phyloP scores from a whole-genome alignment of 1,140 invertebrate genomes.

The Dendroctonus ponderosae region DNA sequence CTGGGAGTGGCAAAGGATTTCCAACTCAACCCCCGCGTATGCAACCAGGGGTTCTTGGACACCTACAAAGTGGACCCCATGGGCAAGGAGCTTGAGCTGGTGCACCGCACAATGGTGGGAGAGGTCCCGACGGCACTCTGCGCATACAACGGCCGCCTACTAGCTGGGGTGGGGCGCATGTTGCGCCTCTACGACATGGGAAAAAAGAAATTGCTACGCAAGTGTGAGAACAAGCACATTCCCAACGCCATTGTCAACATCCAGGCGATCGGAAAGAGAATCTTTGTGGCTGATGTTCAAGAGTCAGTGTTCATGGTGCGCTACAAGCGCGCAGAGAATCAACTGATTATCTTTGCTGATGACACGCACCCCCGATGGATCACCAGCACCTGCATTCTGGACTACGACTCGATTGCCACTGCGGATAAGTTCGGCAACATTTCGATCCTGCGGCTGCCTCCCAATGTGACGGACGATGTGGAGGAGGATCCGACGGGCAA shows the following conservation, averaged over 20 bases:
- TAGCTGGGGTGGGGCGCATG: conserved; percentile 91
- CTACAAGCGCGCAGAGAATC: conserved; percentile 95
- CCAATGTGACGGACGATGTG: conserved; percentile 92
- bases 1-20: conserved; percentile 91
- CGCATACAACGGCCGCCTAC: conserved; percentile 85
- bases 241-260: conserved; percentile 93
- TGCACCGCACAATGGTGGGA: conserved; percentile 94
- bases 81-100: conserved; percentile 79
- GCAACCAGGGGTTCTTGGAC: conserved; percentile 79
- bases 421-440: conserved; percentile 99
- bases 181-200: conserved; percentile 95
- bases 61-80: conserved; percentile 78
- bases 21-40: conserved; percentile 81
- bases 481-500: conserved; percentile 99
- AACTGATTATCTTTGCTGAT: conserved; percentile 97
- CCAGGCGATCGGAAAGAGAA: conserved; percentile 87
- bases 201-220: conserved; percentile 93
- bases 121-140: conserved; percentile 89
- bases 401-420: conserved; percentile 94
- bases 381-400: conserved; percentile 87
- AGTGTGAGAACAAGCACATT: conserved; percentile 99
- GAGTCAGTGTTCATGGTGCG: conserved; percentile 96
- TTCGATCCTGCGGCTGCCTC: conserved; percentile 83
- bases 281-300: conserved; percentile 94
- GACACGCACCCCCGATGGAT: conserved; percentile 97